phyloP scores from a whole-genome alignment of 23 tunicate genomes.

The Ciona savignyi region DNA sequence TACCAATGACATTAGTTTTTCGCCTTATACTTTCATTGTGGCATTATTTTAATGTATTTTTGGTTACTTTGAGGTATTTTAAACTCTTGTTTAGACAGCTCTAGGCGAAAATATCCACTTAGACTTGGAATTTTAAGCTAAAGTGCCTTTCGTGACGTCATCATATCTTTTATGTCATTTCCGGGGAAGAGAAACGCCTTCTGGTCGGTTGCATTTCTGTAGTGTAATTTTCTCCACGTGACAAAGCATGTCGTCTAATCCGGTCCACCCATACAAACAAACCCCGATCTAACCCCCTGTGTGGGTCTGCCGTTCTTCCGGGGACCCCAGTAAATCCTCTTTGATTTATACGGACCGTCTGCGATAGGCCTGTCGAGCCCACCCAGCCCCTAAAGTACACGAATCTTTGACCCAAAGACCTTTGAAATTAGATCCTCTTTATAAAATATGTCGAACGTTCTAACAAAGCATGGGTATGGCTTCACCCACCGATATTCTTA shows the following conservation, averaged over 20 bases:
- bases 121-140: neutral
- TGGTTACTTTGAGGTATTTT: neutral
- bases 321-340: no score
- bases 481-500: no score
- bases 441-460: no score
- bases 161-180: neutral
- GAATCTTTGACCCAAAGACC: no score
- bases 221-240: neutral
- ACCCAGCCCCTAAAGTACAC: no score
- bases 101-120: neutral
- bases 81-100: neutral
- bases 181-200: neutral
- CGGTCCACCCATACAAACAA: neutral
- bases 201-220: neutral
- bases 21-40: neutral
- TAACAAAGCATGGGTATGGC: no score
- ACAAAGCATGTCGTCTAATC: neutral
- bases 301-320: neutral
- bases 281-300: neutral
- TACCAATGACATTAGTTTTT: no score
- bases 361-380: no score
- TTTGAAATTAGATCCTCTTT: no score
- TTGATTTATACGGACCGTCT: no score
- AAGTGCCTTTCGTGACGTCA: neutral
- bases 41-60: neutral